These are phyloP conservation scores for Sesia apiformis DNA, from an alignment of 2,888 invertebrate species.

Conservation along the genomic window DNA sequence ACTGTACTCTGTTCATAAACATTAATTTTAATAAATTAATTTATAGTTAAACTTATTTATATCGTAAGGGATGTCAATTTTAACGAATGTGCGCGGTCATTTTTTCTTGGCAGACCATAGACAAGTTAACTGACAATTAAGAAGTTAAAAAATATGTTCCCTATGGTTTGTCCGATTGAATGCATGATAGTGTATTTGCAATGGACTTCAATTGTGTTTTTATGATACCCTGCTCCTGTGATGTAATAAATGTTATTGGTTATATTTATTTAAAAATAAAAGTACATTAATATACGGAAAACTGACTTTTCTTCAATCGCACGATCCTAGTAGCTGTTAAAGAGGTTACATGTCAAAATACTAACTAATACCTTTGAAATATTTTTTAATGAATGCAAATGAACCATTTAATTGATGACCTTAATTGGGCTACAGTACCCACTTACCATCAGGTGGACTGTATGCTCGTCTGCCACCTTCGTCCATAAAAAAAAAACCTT, in stretches of 20 bases:
- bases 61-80: slow-evolving; percentile 63
- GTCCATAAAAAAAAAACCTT: too few species aligned
- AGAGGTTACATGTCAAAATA: too few species aligned
- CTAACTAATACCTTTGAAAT: too few species aligned
- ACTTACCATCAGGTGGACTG: too few species aligned
- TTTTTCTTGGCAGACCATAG: slow-evolving; percentile 21
- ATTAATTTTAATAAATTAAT: slow-evolving; percentile 6
- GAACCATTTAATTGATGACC: too few species aligned
- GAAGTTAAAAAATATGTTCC: slow-evolving; percentile 11
- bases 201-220: slow-evolving; percentile 57
- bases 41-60: slow-evolving; percentile 51
- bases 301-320: slow-evolving; percentile 11
- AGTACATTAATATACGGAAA: slow-evolving; percentile 65
- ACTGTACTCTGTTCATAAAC: not conserved
- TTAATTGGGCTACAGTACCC: too few species aligned
- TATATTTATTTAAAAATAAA: slow-evolving; percentile 74
- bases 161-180: slow-evolving; percentile 23
- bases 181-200: slow-evolving; percentile 39
- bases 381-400: too few species aligned
- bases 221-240: slow-evolving; percentile 73
- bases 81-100: slow-evolving; percentile 32
- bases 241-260: slow-evolving; percentile 75
- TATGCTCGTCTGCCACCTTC: too few species aligned
- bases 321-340: too few species aligned
- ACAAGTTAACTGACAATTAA: slow-evolving; percentile 11